These are phyloP conservation scores for Standfussiana lucernea DNA, from an alignment of 2,888 invertebrate genomes.

Conservation along the genomic window DNA sequence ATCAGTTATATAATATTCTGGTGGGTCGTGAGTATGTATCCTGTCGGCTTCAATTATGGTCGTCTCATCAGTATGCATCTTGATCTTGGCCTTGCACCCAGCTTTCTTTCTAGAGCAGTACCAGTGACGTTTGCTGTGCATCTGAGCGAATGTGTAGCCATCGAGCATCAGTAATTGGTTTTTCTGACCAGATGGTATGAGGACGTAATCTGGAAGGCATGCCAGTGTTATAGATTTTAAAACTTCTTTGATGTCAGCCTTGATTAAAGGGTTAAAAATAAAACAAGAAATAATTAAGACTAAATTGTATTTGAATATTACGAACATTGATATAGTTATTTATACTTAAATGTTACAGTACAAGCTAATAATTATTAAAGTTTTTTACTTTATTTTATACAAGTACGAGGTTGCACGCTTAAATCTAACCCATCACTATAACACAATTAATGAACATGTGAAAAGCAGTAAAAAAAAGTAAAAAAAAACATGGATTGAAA, in stretches of 20 bases:
- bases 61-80: conserved; percentile 52
- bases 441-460: background rate
- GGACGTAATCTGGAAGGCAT: conserved; percentile 58
- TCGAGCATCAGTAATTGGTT: conserved; percentile 63
- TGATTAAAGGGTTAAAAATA: background rate
- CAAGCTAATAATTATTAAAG: background rate
- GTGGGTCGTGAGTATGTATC: conserved; percentile 69
- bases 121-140: conserved; percentile 58
- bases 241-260: background rate
- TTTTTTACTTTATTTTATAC: background rate
- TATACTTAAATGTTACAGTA: background rate
- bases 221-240: background rate
- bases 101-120: conserved; percentile 64
- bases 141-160: conserved; percentile 69
- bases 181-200: conserved; percentile 60
- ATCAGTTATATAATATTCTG: conserved; percentile 58
- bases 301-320: background rate
- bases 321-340: background rate
- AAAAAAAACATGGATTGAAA: background rate
- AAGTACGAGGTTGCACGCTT: background rate
- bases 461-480: background rate
- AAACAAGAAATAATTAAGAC: background rate
- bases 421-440: background rate
- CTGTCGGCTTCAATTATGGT: conserved; percentile 58
- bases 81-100: conserved; percentile 68